Evolutionary conservation across 92 coral and sea anemone species (phyloP).

Genomic region (Porites lobata): DNA sequence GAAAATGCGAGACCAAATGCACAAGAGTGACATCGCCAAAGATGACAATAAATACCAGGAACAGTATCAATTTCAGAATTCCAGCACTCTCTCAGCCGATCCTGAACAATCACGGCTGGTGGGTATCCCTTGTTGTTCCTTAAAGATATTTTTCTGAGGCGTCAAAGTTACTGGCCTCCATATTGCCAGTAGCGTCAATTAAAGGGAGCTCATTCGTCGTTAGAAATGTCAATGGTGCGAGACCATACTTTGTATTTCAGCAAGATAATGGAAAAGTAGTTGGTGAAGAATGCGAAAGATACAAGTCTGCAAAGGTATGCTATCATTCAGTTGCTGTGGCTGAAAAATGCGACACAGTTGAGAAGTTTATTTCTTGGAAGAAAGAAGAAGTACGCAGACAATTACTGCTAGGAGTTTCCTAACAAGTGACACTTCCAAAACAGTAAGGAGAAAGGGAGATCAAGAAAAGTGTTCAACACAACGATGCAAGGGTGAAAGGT

Average conservation of each 20-base stretch:
- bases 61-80: no score
- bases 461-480: constrained; percentile 21
- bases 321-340: constrained; percentile 35
- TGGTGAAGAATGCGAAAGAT: constrained; percentile 18
- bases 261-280: constrained; percentile 19
- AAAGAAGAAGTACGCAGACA: constrained; percentile 24
- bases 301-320: constrained; percentile 37
- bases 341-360: constrained; percentile 9
- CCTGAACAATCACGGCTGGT: constrained; percentile 48
- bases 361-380: constrained; percentile 16
- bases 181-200: not conserved
- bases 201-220: constrained; percentile 2
- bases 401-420: constrained; percentile 29
- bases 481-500: constrained; percentile 31
- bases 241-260: constrained; percentile 15
- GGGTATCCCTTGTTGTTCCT: constrained; percentile 52
- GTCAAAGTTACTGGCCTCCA: constrained; percentile 2
- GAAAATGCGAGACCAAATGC: no score
- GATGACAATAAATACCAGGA: no score
- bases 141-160: constrained; percentile 43
- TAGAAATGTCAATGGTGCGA: not conserved
- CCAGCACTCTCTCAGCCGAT: constrained; percentile 18
- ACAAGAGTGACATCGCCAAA: no score
- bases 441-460: constrained; percentile 15
- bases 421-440: constrained; percentile 33